Percentiles rank a stretch among this genome's conserved stretches.
Evolutionary conservation across 2,113 vertebrate genomes (phyloP).

Genomic region (Oxygymnocypris stewartii): DNA sequence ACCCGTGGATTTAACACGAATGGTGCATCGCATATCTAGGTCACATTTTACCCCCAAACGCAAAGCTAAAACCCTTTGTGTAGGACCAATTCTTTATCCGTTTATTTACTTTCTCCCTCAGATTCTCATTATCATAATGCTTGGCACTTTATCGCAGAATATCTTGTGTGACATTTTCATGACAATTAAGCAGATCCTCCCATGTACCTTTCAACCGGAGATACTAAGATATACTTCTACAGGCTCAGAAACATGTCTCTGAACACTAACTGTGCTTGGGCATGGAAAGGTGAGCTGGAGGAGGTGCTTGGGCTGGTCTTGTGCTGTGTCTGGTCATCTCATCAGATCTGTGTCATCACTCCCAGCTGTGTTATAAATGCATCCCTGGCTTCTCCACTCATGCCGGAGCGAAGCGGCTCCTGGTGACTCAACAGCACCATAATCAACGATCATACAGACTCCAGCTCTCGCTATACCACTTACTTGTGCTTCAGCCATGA

Average conservation of each 20-base stretch:
- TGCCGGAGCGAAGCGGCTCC: too few relatives aligned
- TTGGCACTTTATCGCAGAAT: background rate
- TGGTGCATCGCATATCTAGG: background rate
- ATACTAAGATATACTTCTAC: background rate
- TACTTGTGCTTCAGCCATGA: too few relatives aligned
- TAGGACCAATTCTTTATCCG: too few relatives aligned
- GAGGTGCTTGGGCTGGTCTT: slow-evolving; percentile 17
- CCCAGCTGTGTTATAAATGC: too few relatives aligned
- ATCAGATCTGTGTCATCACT: slow-evolving; percentile 94
- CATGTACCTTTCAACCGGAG: background rate
- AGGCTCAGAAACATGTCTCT: background rate
- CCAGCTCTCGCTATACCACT: too few relatives aligned
- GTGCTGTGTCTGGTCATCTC: slow-evolving; percentile 74
- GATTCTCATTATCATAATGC: background rate
- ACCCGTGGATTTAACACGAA: background rate
- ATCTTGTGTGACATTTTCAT: background rate
- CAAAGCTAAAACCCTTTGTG: too few relatives aligned
- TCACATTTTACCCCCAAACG: background rate
- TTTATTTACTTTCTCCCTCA: background rate
- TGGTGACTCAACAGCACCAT: too few relatives aligned
- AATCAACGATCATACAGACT: too few relatives aligned
- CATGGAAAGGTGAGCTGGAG: slow-evolving; percentile 68
- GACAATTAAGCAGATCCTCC: background rate
- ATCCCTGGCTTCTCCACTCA: too few relatives aligned
- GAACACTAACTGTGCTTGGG: slow-evolving; percentile 40